Percentiles rank a stretch among this genome's conserved stretches.
phyloP scores from a whole-genome alignment of 2,113 vertebrate genomes.

The Leucopsar rothschildi region DNA sequence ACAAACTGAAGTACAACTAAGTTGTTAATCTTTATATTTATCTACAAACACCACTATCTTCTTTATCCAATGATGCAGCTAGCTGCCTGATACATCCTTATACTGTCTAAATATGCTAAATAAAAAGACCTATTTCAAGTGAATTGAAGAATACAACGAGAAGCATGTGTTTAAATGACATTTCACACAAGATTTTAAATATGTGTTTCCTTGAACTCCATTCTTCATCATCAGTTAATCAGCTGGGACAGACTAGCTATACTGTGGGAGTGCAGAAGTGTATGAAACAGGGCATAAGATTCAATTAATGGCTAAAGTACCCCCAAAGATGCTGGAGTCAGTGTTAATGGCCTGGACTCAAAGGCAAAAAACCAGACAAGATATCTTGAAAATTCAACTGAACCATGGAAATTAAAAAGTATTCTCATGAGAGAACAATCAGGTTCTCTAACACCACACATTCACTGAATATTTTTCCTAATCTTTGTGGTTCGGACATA shows the following conservation, averaged over 20 bases:
- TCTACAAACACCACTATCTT: not conserved
- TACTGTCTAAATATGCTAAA: not conserved
- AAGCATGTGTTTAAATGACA: not conserved
- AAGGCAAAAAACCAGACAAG: not conserved
- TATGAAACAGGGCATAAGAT: not conserved
- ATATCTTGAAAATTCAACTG: not conserved
- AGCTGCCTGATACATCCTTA: not conserved
- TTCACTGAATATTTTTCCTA: not conserved
- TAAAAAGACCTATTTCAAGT: not conserved
- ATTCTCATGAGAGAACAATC: not conserved
- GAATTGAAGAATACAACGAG: not conserved
- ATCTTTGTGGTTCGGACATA: not conserved
- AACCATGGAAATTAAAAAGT: conserved; percentile 1
- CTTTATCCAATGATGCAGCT: not conserved
- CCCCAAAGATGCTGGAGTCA: not conserved
- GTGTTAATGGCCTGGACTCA: not conserved
- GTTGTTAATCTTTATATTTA: not conserved
- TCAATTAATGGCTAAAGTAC: not conserved
- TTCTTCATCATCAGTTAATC: not conserved
- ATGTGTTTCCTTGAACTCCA: not conserved
- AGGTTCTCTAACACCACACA: not conserved
- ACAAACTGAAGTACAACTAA: not conserved
- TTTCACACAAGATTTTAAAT: not conserved
- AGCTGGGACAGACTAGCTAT: not conserved
- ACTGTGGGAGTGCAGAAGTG: not conserved